phyloP scores from a whole-genome alignment of 1,140 invertebrate genomes.

The Venustaconcha ellipsiformis region DNA sequence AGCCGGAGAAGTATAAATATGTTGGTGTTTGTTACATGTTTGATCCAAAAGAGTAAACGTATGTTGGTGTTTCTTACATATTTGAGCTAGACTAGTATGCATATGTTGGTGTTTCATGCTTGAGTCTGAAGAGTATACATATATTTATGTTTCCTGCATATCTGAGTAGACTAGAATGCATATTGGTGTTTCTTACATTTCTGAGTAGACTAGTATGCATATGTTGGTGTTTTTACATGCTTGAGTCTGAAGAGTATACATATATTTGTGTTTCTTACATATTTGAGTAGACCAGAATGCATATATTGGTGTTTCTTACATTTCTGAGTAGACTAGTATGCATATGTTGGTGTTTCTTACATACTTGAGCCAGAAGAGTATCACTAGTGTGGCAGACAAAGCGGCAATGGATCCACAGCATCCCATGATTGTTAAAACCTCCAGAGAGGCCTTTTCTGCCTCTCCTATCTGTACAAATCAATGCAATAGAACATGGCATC shows the following conservation, averaged over 20 bases:
- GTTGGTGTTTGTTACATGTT: slow-evolving; percentile 17
- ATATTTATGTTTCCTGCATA: slow-evolving; percentile 1
- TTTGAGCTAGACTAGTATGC: slow-evolving; percentile 26
- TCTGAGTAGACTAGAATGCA: slow-evolving; percentile 12
- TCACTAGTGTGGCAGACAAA: slow-evolving; percentile 37
- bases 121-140: neutral
- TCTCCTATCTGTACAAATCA: slow-evolving; percentile 22
- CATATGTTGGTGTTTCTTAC: neutral
- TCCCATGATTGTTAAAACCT: slow-evolving; percentile 45
- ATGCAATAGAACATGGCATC: neutral
- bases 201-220: slow-evolving; percentile 10
- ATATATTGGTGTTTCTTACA: neutral
- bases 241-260: slow-evolving; percentile 4
- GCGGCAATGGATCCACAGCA: slow-evolving; percentile 42
- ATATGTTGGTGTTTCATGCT: too few species aligned
- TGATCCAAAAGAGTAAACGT: slow-evolving; percentile 2
- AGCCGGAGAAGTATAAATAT: neutral
- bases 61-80: slow-evolving; percentile 8
- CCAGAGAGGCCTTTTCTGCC: slow-evolving; percentile 29
- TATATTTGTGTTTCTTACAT: neutral
- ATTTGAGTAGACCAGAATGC: slow-evolving; percentile 21
- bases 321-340: slow-evolving; percentile 24
- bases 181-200: slow-evolving; percentile 14
- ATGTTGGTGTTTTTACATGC: slow-evolving; percentile 12
- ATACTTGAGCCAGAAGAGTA: slow-evolving; percentile 45